Evolutionary conservation across 2,888 invertebrate genomes (phyloP).

Genomic region (Byasa hedistus): DNA sequence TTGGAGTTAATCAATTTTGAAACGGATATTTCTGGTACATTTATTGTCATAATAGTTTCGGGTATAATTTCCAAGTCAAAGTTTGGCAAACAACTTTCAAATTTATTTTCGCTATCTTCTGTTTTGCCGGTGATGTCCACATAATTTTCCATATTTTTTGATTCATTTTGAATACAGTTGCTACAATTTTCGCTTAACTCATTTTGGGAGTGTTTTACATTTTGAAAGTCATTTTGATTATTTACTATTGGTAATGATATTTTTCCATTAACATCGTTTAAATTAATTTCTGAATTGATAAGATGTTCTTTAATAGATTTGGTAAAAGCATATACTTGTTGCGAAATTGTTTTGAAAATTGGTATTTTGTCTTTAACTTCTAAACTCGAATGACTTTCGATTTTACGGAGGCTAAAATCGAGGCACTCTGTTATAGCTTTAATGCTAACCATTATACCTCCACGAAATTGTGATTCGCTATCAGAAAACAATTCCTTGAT

Average conservation of each 20-base stretch:
- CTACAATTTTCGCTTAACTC: not conserved
- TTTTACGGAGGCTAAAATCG: slow-evolving; percentile 40
- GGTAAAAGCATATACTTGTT: slow-evolving; percentile 40
- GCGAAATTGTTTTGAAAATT: slow-evolving; percentile 56
- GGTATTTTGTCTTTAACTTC: slow-evolving; percentile 72
- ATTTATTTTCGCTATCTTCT: not conserved
- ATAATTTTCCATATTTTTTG: not conserved
- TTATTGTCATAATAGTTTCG: slow-evolving; percentile 31
- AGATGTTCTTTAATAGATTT: slow-evolving; percentile 35
- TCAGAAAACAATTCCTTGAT: slow-evolving; percentile 44
- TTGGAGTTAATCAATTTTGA: slow-evolving; percentile 9
- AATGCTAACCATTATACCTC: slow-evolving; percentile 36
- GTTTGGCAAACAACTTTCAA: slow-evolving; percentile 5
- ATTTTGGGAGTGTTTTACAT: not conserved
- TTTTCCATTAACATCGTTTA: not conserved
- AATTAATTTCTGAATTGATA: not conserved
- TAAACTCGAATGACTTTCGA: slow-evolving; percentile 53
- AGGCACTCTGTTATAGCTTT: slow-evolving; percentile 40
- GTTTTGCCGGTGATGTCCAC: not conserved
- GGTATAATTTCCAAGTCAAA: slow-evolving; percentile 26
- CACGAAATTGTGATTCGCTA: slow-evolving; percentile 36
- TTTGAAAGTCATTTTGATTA: not conserved
- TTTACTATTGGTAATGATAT: not conserved
- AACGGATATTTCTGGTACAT: slow-evolving; percentile 23
- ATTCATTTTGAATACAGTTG: not conserved